Percentiles rank a stretch among this genome's conserved stretches.
Evolutionary conservation across 1,140 invertebrate genomes (phyloP).

Genomic region (Pygmarrhopalites habei): DNA sequence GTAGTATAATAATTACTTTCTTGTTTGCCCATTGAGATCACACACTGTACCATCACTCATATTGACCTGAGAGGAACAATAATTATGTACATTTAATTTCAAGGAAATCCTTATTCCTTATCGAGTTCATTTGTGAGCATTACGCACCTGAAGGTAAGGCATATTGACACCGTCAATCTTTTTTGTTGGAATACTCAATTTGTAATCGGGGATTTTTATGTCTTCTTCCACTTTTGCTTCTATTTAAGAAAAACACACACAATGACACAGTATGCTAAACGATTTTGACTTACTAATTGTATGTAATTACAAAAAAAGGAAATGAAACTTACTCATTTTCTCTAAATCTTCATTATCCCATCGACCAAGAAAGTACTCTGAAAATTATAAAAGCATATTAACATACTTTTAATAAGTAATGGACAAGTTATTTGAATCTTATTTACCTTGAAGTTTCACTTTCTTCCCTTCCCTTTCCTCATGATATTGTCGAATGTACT

Average conservation of each 20-base stretch:
- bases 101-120: no score
- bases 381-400: no score
- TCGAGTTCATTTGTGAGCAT: no score
- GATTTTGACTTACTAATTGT: not conserved
- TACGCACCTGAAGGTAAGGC: constrained; percentile 75
- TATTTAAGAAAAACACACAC: no score
- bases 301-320: no score
- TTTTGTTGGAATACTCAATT: constrained; percentile 48
- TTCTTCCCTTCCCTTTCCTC: constrained; percentile 84
- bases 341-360: constrained; percentile 54
- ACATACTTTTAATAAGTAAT: no score
- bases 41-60: constrained; percentile 70
- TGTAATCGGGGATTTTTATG: constrained; percentile 27
- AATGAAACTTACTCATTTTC: constrained; percentile 45
- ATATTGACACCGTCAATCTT: constrained; percentile 79
- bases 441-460: constrained; percentile 65
- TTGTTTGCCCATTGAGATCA: constrained; percentile 75
- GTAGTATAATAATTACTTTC: no score
- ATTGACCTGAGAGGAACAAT: no score
- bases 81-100: no score
- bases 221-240: constrained; percentile 30
- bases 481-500: constrained; percentile 83
- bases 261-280: not conserved
- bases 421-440: no score
- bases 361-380: constrained; percentile 72